These are phyloP conservation scores for Nebria ingens DNA, from an alignment of 1,140 invertebrate genomes.

Conservation along the genomic window DNA sequence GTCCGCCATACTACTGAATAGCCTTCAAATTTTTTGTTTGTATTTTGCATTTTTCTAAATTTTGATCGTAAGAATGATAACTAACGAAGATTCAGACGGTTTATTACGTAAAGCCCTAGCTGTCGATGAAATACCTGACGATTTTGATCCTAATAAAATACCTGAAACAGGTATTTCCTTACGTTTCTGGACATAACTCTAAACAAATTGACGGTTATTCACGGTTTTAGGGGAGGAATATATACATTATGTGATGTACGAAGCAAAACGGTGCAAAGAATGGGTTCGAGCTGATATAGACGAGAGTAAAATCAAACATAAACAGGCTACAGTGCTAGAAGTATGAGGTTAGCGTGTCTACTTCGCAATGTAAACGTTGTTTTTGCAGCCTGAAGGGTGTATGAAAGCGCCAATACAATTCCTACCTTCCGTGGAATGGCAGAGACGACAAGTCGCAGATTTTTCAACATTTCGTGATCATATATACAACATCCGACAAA, in stretches of 20 bases:
- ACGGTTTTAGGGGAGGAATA: conserved; percentile 31
- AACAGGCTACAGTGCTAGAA: conserved; percentile 20
- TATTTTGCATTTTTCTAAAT: too few relatives aligned
- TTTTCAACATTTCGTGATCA: conserved; percentile 25
- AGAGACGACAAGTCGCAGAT: conserved; percentile 28
- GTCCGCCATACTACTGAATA: too few relatives aligned
- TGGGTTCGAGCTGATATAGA: conserved; percentile 24
- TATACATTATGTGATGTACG: conserved; percentile 31
- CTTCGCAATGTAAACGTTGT: background rate
- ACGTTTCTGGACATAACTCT: too few relatives aligned
- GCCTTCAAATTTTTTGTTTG: too few relatives aligned
- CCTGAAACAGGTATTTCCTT: conserved; percentile 25
- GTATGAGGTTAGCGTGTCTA: conserved; percentile 3
- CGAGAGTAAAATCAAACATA: conserved; percentile 21
- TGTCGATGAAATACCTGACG: conserved; percentile 25
- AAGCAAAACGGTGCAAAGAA: conserved; percentile 24
- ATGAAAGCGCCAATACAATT: conserved; percentile 22
- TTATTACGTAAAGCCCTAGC: conserved; percentile 26
- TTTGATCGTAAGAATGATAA: too few relatives aligned
- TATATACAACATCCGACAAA: conserved; percentile 20
- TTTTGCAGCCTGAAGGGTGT: conserved; percentile 21
- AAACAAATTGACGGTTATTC: too few relatives aligned
- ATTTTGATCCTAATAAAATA: conserved; percentile 29
- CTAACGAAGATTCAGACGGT: conserved; percentile 12
- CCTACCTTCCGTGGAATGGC: conserved; percentile 30